Conservation (phyloP, 2,888 invertebrate genomes). For the Rugalucina vietnamica region DNA sequence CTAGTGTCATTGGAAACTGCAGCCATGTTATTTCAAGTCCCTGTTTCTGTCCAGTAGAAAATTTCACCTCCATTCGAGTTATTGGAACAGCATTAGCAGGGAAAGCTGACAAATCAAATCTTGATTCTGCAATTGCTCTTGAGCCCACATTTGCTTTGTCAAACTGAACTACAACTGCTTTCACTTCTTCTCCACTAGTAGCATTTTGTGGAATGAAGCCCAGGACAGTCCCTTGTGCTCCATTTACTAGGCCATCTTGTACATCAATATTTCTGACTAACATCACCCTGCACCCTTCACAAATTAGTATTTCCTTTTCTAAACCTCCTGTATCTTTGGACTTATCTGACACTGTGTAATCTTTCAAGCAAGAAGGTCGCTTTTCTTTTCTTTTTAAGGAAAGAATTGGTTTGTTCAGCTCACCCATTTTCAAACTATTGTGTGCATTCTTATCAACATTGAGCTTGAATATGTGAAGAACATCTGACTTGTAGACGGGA, state of each 20-base stretch:
- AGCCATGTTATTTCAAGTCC: constrained; percentile 31
- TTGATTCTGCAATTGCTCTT: constrained; percentile 34
- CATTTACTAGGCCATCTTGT: constrained; percentile 25
- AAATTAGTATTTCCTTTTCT: background rate
- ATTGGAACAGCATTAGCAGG: background rate
- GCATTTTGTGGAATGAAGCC: background rate
- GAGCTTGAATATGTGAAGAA: constrained; percentile 1
- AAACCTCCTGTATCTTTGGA: constrained; percentile 18
- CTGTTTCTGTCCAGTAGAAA: constrained; percentile 23
- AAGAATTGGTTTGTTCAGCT: background rate
- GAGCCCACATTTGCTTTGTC: constrained; percentile 40
- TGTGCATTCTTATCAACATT: constrained; percentile 10
- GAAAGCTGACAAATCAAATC: constrained; percentile 16
- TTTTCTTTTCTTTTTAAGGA: constrained; percentile 7
- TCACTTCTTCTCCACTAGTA: background rate
- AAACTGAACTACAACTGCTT: constrained; percentile 22
- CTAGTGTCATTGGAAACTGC: constrained; percentile 55
- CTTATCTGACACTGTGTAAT: constrained; percentile 5
- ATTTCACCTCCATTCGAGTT: constrained; percentile 14
- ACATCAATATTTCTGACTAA: constrained; percentile 23
- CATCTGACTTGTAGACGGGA: background rate
- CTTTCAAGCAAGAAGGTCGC: constrained; percentile 14
- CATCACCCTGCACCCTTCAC: constrained; percentile 17
- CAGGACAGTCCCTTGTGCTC: background rate
- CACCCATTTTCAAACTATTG: background rate